Conservation (phyloP, 2,113 vertebrate genomes). For the Lycaon pictus region DNA sequence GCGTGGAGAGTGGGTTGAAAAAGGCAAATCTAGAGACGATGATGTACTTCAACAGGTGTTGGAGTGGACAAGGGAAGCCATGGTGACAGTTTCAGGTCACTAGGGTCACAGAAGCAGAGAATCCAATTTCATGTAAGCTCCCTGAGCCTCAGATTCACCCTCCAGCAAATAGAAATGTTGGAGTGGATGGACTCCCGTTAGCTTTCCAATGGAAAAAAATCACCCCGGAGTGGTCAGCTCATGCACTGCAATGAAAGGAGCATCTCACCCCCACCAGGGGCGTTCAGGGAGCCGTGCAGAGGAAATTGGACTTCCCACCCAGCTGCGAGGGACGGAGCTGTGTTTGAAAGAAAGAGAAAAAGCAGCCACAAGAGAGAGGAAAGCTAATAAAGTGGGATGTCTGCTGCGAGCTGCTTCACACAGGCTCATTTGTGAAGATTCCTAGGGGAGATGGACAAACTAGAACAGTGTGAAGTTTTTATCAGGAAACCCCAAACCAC, state of each 20-base stretch:
- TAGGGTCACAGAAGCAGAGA: not conserved
- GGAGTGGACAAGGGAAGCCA: not conserved
- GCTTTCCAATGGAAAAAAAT: not conserved
- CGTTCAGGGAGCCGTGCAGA: not conserved
- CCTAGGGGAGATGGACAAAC: not conserved
- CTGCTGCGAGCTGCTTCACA: constrained; percentile 12
- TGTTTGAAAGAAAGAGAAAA: constrained; percentile 52
- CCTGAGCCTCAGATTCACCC: not conserved
- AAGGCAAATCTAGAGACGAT: not conserved
- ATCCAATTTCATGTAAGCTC: not conserved
- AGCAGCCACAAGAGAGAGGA: not conserved
- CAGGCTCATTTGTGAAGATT: constrained; percentile 27
- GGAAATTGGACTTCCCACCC: not conserved
- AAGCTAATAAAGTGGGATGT: constrained; percentile 36
- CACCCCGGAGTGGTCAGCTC: not conserved
- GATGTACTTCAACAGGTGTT: not conserved
- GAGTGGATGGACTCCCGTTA: not conserved
- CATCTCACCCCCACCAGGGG: not conserved
- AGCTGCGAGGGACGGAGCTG: not conserved
- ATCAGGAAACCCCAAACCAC: constrained; percentile 21
- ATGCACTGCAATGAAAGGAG: not conserved
- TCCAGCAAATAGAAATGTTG: not conserved
- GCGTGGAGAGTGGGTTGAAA: not conserved
- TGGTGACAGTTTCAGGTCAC: not conserved
- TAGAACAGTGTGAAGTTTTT: constrained; percentile 23